These are phyloP conservation scores for Rhinolophus ferrumequinum DNA, from an alignment of 2,113 vertebrate species.

Conservation along the genomic window DNA sequence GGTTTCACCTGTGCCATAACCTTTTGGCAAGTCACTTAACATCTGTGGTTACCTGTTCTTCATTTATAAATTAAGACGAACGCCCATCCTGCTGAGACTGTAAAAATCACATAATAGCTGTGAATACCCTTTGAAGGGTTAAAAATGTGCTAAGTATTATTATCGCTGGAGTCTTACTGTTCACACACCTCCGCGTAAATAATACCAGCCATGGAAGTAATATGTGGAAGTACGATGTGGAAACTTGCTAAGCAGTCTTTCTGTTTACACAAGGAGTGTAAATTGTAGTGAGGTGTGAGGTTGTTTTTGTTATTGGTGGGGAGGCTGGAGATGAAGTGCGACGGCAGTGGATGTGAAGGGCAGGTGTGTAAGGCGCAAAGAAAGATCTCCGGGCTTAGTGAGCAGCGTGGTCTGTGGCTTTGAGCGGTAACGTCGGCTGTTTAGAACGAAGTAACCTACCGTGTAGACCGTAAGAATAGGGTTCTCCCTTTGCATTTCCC, in stretches of 20 bases:
- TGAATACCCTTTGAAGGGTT: constrained; percentile 23
- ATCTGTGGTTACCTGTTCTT: neutral
- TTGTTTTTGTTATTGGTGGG: neutral
- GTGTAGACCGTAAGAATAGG: neutral
- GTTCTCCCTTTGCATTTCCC: neutral
- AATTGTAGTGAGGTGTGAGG: constrained; percentile 37
- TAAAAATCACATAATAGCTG: neutral
- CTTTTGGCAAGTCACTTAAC: neutral
- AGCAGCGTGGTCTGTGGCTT: neutral
- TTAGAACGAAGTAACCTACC: neutral
- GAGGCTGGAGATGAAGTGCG: neutral
- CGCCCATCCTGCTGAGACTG: neutral
- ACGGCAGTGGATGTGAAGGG: neutral
- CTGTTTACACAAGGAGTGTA: constrained; percentile 43
- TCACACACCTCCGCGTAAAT: constrained; percentile 60
- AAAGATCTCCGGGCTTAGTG: neutral
- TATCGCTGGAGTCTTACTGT: constrained; percentile 37
- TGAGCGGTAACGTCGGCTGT: fast-evolving
- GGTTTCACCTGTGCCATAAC: neutral
- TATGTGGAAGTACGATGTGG: constrained; percentile 10
- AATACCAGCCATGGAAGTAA: constrained; percentile 21
- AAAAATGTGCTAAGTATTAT: neutral
- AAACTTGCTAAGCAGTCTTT: constrained; percentile 61
- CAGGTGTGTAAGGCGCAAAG: neutral
- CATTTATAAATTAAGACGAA: constrained; percentile 44